Evolutionary conservation across 1,140 invertebrate genomes (phyloP).

Genomic region (Archivesica marissinica): DNA sequence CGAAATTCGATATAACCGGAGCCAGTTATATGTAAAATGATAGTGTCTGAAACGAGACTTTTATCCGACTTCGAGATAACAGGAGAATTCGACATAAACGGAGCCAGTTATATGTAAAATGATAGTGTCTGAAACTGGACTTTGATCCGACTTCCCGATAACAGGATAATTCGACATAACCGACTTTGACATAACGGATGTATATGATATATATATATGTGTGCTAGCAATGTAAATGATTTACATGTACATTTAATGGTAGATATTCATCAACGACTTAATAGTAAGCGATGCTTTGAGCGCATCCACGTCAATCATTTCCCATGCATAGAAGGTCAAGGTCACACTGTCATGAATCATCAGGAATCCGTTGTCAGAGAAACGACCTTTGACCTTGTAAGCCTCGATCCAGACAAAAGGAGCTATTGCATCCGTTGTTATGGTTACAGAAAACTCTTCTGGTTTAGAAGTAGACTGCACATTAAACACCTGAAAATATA

Average conservation of each 20-base stretch:
- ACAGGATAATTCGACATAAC: too few species aligned
- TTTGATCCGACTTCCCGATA: too few species aligned
- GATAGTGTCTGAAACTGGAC: too few species aligned
- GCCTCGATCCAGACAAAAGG: slow-evolving; percentile 89
- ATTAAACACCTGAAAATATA: slow-evolving; percentile 59
- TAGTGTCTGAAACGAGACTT: too few species aligned
- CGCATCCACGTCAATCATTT: slow-evolving; percentile 61
- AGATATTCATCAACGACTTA: slow-evolving; percentile 80
- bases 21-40: too few species aligned
- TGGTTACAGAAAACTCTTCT: slow-evolving; percentile 67
- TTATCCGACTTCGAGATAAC: too few species aligned
- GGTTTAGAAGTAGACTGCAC: slow-evolving; percentile 22
- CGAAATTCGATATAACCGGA: too few species aligned
- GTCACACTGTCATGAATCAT: slow-evolving; percentile 71
- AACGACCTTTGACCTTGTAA: slow-evolving; percentile 84
- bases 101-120: too few species aligned
- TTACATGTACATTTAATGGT: slow-evolving; percentile 50
- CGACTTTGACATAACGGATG: too few species aligned
- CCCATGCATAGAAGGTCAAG: slow-evolving; percentile 80
- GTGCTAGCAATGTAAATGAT: too few species aligned
- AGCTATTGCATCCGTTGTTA: slow-evolving; percentile 85
- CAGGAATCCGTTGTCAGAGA: slow-evolving; percentile 89
- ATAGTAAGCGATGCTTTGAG: slow-evolving; percentile 75
- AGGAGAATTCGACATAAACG: too few species aligned
- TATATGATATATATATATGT: too few species aligned